These are phyloP conservation scores for Gobio occitaniae DNA, from an alignment of 2,797 vertebrate genomes.

Conservation along the genomic window DNA sequence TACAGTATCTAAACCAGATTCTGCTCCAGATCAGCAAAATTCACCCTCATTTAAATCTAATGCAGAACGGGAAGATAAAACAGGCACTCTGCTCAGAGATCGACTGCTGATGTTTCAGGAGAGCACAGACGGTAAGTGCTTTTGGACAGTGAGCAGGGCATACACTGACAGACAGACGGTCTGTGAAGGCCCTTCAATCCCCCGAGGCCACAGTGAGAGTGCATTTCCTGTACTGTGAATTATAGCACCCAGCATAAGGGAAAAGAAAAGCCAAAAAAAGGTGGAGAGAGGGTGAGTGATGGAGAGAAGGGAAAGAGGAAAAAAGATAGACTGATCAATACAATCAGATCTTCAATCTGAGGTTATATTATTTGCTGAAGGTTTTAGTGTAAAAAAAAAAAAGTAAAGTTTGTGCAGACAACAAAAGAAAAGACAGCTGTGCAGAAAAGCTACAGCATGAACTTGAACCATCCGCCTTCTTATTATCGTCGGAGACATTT, in stretches of 20 bases:
- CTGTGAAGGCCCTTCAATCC: conserved; percentile 64
- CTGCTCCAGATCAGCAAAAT: background rate
- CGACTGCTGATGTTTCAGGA: conserved; percentile 11
- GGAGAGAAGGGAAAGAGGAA: conserved; percentile 1
- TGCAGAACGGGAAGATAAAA: background rate
- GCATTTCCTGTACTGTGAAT: conserved; percentile 74
- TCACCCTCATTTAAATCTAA: background rate
- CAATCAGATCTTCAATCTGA: conserved; percentile 15
- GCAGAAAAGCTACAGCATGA: background rate
- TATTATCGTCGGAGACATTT: background rate
- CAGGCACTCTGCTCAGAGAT: background rate
- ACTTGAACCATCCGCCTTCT: background rate
- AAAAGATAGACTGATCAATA: conserved; percentile 32
- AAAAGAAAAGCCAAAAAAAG: conserved; percentile 27
- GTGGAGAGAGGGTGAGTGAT: background rate
- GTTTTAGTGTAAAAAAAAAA: background rate
- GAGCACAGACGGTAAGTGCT: conserved; percentile 34
- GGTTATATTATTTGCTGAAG: background rate
- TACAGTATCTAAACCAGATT: background rate
- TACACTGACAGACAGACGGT: conserved; percentile 56
- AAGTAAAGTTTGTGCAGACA: no score
- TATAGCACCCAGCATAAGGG: conserved; percentile 34
- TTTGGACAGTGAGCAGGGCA: conserved; percentile 5
- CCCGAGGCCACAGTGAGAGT: conserved; percentile 70
- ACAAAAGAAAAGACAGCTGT: conserved; percentile 2